phyloP scores from a whole-genome alignment of 2,797 vertebrate species.

The Microchirus variegatus region DNA sequence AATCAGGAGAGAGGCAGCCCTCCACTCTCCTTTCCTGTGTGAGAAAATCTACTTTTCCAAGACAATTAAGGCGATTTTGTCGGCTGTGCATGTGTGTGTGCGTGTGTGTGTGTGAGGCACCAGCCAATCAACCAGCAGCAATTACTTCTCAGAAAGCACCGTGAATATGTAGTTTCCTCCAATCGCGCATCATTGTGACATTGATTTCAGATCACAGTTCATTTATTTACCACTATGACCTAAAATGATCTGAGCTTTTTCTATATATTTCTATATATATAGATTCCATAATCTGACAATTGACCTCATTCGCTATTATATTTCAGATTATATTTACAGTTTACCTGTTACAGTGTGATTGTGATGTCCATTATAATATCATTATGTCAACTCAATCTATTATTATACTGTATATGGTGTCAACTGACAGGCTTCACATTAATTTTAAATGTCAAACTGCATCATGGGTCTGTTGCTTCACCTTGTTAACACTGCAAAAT shows the following conservation, averaged over 20 bases:
- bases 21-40: conserved; percentile 16
- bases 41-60: conserved; percentile 52
- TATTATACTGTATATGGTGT: too few species aligned
- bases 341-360: too few species aligned
- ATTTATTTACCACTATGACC: conserved; percentile 13
- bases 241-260: background rate
- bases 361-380: too few species aligned
- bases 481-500: too few species aligned
- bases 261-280: background rate
- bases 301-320: too few species aligned
- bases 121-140: conserved; percentile 53
- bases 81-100: conserved; percentile 8
- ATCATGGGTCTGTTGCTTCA: too few species aligned
- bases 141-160: conserved; percentile 39
- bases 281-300: background rate
- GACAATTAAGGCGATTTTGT: conserved; percentile 57
- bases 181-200: conserved; percentile 37
- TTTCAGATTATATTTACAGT: too few species aligned
- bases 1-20: conserved; percentile 56
- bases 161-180: conserved; percentile 40
- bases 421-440: too few species aligned
- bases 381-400: too few species aligned
- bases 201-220: conserved; percentile 9
- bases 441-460: too few species aligned
- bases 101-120: background rate